These are phyloP conservation scores for Xylota sylvarum DNA, from an alignment of 2,888 invertebrate genomes.

Conservation along the genomic window DNA sequence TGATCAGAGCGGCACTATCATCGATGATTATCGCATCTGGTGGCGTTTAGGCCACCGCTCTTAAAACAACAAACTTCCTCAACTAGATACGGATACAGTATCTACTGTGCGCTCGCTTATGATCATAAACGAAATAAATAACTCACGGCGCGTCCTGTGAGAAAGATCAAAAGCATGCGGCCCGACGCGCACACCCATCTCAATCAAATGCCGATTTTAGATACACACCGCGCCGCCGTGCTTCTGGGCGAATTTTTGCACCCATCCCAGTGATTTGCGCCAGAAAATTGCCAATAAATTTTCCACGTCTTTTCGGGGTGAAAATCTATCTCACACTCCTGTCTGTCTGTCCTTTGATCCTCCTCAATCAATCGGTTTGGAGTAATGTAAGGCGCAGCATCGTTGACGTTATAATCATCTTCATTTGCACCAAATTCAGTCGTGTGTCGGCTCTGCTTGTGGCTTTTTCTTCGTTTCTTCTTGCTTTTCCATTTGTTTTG, in stretches of 20 bases:
- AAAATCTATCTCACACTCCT: constrained; percentile 59
- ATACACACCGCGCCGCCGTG: constrained; percentile 15
- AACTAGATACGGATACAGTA: constrained; percentile 13
- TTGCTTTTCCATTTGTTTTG: neutral
- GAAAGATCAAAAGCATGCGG: constrained; percentile 71
- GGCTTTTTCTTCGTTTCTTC: neutral
- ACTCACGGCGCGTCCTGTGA: constrained; percentile 51
- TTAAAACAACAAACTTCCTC: constrained; percentile 69
- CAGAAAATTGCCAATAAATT: constrained; percentile 68
- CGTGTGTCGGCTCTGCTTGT: neutral
- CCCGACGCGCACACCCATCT: constrained; percentile 62
- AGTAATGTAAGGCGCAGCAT: neutral
- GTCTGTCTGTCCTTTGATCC: constrained; percentile 67
- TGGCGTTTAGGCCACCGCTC: constrained; percentile 76
- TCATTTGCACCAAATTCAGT: neutral
- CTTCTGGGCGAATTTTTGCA: constrained; percentile 25
- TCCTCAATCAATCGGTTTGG: constrained; percentile 43
- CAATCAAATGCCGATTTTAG: constrained; percentile 71
- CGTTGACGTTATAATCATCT: constrained; percentile 47
- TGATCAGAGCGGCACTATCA: constrained; percentile 69
- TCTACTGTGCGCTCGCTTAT: constrained; percentile 31
- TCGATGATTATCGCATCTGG: constrained; percentile 76
- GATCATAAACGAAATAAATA: constrained; percentile 74
- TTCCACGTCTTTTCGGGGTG: constrained; percentile 39
- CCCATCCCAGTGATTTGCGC: constrained; percentile 47